Conservation (phyloP, 2,797 vertebrate genomes). For the Sebastolobus alascanus region DNA sequence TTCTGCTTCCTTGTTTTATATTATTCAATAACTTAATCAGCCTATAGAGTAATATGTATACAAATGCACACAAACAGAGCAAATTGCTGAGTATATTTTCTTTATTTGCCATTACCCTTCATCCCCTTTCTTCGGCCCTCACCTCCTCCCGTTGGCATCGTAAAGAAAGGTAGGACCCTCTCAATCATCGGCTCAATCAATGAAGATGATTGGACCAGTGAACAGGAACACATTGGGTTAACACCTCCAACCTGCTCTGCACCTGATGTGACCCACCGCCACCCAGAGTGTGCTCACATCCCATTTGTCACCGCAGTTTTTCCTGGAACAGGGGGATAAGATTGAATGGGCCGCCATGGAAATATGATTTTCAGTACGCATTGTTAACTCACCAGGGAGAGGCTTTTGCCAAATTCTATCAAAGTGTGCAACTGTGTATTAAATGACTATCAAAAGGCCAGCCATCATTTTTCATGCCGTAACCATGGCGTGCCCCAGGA, state of each 20-base stretch:
- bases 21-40: not conserved
- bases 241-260: constrained; percentile 75
- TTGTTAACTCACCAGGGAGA: constrained; percentile 83
- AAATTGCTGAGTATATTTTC: constrained; percentile 7
- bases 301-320: constrained; percentile 81
- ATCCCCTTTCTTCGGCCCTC: constrained; percentile 44
- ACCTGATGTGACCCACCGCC: constrained; percentile 80
- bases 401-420: constrained; percentile 84
- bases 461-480: constrained; percentile 79
- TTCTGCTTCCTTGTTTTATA: constrained; percentile 3
- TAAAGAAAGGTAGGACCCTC: constrained; percentile 72
- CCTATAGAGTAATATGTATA: constrained; percentile 2
- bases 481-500: constrained; percentile 68
- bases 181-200: constrained; percentile 83
- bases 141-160: constrained; percentile 52
- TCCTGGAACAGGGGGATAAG: constrained; percentile 65
- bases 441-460: constrained; percentile 80
- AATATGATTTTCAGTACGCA: constrained; percentile 80
- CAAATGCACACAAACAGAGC: constrained; percentile 9
- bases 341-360: constrained; percentile 79
- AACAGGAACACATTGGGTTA: constrained; percentile 85
- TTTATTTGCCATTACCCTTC: constrained; percentile 24
- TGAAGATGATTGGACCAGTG: constrained; percentile 84
- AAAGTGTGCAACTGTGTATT: constrained; percentile 84
- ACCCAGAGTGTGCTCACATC: constrained; percentile 68